Conservation (phyloP, 2,888 invertebrate genomes). For the Imbricaverruca yamaguchii region DNA sequence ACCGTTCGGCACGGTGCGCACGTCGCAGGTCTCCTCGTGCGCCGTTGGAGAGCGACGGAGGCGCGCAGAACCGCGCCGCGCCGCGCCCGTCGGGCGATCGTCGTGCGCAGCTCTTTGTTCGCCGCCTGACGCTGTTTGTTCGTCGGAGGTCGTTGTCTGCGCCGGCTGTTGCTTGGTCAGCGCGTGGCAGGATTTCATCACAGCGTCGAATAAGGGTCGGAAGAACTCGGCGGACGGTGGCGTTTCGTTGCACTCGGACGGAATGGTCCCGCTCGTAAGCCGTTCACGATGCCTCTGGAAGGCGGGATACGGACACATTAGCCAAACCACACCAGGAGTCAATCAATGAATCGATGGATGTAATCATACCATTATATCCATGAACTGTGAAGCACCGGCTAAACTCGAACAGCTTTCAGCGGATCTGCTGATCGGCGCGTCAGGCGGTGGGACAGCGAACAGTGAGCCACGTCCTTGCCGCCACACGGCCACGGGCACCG, state of each 20-base stretch:
- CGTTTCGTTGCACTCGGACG: neutral
- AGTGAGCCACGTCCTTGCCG: neutral
- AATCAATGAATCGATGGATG: neutral
- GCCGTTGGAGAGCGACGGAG: neutral
- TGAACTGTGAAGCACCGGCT: neutral
- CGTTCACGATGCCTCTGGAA: neutral
- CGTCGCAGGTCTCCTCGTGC: neutral
- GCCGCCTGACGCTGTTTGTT: neutral
- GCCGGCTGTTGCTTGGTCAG: neutral
- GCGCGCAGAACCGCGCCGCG: neutral
- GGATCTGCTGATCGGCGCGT: neutral
- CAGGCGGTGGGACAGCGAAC: neutral
- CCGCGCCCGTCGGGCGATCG: neutral
- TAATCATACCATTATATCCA: neutral
- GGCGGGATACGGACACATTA: neutral
- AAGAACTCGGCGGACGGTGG: neutral
- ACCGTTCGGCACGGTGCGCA: too few species aligned
- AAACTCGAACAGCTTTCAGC: neutral
- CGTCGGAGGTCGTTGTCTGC: neutral
- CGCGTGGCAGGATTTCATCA: neutral
- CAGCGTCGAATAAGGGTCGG: neutral
- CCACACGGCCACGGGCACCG: neutral
- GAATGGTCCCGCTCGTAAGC: neutral
- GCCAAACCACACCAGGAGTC: too few species aligned
- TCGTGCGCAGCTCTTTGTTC: neutral